Evolutionary conservation across 2,113 vertebrate genomes (phyloP).

Genomic region (Etheostoma cragini): DNA sequence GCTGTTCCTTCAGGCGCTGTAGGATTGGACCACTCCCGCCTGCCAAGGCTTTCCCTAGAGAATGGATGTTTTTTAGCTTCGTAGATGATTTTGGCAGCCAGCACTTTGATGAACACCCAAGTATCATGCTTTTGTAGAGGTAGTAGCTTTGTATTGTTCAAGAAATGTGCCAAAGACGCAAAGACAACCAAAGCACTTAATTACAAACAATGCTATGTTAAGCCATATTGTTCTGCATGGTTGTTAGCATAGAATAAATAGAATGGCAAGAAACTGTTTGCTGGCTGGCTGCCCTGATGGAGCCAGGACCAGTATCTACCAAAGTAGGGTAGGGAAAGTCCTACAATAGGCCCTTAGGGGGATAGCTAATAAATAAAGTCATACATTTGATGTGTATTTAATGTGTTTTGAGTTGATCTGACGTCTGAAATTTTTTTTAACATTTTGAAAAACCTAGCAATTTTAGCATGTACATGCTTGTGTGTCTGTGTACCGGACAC

Average conservation of each 20-base stretch:
- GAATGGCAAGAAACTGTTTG: constrained; percentile 19
- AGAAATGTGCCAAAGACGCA: constrained; percentile 50
- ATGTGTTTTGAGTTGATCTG: background rate
- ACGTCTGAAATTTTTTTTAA: constrained; percentile 43
- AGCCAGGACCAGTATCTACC: background rate
- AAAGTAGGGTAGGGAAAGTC: constrained; percentile 34
- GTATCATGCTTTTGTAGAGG: constrained; percentile 54
- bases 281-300: constrained; percentile 49
- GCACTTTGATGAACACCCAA: constrained; percentile 61
- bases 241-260: constrained; percentile 45
- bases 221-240: constrained; percentile 50
- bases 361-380: constrained; percentile 29
- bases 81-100: constrained; percentile 64
- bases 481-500: too few relatives aligned
- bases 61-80: constrained; percentile 60
- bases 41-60: constrained; percentile 65
- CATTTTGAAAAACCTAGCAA: background rate
- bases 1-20: constrained; percentile 68
- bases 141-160: constrained; percentile 45
- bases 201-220: constrained; percentile 65
- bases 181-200: constrained; percentile 73
- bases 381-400: constrained; percentile 5
- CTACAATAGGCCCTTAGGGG: background rate
- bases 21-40: constrained; percentile 62
- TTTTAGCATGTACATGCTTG: too few relatives aligned